Evolutionary conservation across 2,113 vertebrate genomes (phyloP).

Genomic region (Rissa tridactyla): DNA sequence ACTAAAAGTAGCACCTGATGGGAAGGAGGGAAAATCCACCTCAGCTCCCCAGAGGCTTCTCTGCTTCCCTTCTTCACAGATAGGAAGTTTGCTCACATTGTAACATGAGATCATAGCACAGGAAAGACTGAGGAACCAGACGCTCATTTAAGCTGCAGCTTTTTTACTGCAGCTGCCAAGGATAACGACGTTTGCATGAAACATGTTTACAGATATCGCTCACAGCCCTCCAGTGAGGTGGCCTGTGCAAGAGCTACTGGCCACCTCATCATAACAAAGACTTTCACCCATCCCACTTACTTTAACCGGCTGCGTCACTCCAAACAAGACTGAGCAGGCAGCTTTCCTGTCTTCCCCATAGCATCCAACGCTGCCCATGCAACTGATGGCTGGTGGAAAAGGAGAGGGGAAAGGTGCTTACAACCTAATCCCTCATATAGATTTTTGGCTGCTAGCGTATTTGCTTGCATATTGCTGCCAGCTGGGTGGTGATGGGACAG

Average conservation of each 20-base stretch:
- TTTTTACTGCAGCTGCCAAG: slow-evolving; percentile 46
- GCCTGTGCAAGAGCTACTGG: neutral
- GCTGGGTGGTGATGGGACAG: neutral
- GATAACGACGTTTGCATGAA: slow-evolving; percentile 16
- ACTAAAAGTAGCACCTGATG: slow-evolving; percentile 47
- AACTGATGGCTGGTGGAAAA: fast-evolving
- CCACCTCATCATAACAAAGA: slow-evolving; percentile 29
- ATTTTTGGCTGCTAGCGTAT: neutral
- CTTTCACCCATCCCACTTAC: neutral
- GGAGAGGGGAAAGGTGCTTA: fast-evolving
- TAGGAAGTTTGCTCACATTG: slow-evolving; percentile 58
- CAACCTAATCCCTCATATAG: neutral
- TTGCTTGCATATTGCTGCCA: neutral
- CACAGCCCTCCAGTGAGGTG: neutral
- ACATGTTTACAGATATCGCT: neutral
- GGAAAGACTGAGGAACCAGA: slow-evolving; percentile 60
- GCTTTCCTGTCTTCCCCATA: neutral
- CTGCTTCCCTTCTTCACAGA: slow-evolving; percentile 52
- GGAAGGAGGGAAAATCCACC: slow-evolving; percentile 51
- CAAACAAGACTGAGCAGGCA: neutral
- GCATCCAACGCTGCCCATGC: fast-evolving
- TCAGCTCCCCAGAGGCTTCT: slow-evolving; percentile 31
- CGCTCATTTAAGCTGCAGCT: neutral
- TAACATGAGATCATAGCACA: slow-evolving; percentile 64
- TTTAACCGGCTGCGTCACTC: neutral